These are phyloP conservation scores for Sciurus carolinensis DNA, from an alignment of 2,797 vertebrate species.

Conservation along the genomic window DNA sequence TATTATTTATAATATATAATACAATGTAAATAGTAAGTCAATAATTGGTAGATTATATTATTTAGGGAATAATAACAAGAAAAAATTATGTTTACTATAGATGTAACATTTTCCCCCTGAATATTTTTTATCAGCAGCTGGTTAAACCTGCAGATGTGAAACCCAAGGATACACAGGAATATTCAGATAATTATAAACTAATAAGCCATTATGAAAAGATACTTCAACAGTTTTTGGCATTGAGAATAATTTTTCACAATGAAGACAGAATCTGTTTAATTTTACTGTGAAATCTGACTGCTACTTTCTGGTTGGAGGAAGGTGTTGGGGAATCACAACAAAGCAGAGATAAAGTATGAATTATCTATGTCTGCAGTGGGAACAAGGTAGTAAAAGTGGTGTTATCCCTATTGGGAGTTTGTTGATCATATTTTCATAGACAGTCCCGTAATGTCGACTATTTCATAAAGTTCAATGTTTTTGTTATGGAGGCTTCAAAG, in stretches of 20 bases:
- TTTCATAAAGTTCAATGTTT: conserved; percentile 23
- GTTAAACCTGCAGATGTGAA: background rate
- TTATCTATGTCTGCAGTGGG: background rate
- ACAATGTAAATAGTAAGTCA: background rate
- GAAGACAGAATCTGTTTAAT: conserved; percentile 19
- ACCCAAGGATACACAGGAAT: background rate
- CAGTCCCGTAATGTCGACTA: conserved; percentile 24
- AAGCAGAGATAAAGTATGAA: background rate
- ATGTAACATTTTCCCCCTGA: background rate
- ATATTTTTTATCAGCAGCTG: background rate
- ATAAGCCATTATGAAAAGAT: background rate
- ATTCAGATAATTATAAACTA: conserved; percentile 57
- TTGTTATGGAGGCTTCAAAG: background rate
- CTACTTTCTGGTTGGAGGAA: background rate
- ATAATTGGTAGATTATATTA: background rate
- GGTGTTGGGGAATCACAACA: background rate
- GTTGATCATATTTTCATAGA: background rate
- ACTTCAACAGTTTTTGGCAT: background rate
- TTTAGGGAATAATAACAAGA: background rate
- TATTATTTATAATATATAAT: background rate
- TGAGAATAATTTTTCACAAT: conserved; percentile 4
- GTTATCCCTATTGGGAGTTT: background rate
- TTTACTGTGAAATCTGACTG: background rate
- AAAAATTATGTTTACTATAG: background rate
- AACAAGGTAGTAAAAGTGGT: background rate